These are phyloP conservation scores for Mastigias papua DNA, from an alignment of 30 jellyfish, hydroid and myxozoan species.

Conservation along the genomic window DNA sequence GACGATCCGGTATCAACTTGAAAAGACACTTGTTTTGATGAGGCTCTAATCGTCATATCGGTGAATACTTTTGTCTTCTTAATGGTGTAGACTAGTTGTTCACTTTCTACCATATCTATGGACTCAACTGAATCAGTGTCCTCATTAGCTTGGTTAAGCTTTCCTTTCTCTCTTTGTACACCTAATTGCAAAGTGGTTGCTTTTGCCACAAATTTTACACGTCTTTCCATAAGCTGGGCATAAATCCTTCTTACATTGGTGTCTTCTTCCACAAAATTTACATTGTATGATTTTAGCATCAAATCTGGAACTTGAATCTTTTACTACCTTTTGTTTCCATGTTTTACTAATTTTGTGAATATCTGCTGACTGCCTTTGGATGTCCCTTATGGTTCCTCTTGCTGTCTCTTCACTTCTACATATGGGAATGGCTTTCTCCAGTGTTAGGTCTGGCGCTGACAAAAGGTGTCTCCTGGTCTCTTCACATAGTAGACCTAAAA, in stretches of 20 bases:
- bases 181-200: conserved; percentile 46
- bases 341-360: conserved; percentile 53
- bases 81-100: conserved; percentile 50
- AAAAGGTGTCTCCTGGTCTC: conserved; percentile 48
- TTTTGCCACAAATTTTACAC: conserved; percentile 54
- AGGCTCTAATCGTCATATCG: conserved; percentile 57
- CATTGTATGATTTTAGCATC: conserved; percentile 51
- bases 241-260: conserved; percentile 47
- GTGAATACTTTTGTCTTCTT: conserved; percentile 41
- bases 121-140: conserved; percentile 56
- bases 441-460: conserved; percentile 51
- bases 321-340: conserved; percentile 60
- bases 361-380: conserved; percentile 57
- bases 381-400: conserved; percentile 59
- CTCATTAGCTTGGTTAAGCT: conserved; percentile 41
- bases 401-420: conserved; percentile 69
- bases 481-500: conserved; percentile 46
- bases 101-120: conserved; percentile 26
- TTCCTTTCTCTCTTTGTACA: conserved; percentile 41
- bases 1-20: conserved; percentile 42
- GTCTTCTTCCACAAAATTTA: conserved; percentile 53
- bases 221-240: conserved; percentile 70
- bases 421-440: conserved; percentile 50
- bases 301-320: conserved; percentile 33
- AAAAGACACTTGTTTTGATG: conserved; percentile 60